These are phyloP conservation scores for Australoheros scitulus DNA, from an alignment of 2,113 vertebrate genomes.

Conservation along the genomic window DNA sequence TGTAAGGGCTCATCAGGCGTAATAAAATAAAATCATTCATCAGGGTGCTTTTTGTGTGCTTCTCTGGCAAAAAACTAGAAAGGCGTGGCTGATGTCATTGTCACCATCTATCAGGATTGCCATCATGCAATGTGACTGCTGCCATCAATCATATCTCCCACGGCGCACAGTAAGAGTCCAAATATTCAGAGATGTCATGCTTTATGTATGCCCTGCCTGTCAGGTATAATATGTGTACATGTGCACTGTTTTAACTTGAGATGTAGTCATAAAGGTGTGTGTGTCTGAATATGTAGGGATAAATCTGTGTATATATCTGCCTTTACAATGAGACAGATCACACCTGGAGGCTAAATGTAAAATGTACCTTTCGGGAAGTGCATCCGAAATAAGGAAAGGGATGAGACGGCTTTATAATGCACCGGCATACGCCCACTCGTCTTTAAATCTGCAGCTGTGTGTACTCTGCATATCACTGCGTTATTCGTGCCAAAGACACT, in stretches of 20 bases:
- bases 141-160: slow-evolving; percentile 53
- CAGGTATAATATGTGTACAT: slow-evolving; percentile 32
- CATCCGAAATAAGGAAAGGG: slow-evolving; percentile 49
- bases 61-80: slow-evolving; percentile 40
- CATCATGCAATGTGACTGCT: slow-evolving; percentile 44
- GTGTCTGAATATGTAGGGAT: neutral
- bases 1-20: slow-evolving; percentile 39
- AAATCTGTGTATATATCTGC: slow-evolving; percentile 10
- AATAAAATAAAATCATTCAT: slow-evolving; percentile 58
- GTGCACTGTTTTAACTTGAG: slow-evolving; percentile 32
- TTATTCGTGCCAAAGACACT: slow-evolving; percentile 33
- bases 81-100: slow-evolving; percentile 50
- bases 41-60: slow-evolving; percentile 25
- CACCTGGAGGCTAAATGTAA: slow-evolving; percentile 44
- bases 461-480: slow-evolving; percentile 33
- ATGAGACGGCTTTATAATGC: slow-evolving; percentile 54
- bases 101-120: slow-evolving; percentile 60
- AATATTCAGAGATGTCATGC: slow-evolving; percentile 35
- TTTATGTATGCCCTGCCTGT: slow-evolving; percentile 32
- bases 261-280: slow-evolving; percentile 1
- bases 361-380: slow-evolving; percentile 41
- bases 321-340: slow-evolving; percentile 51
- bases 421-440: slow-evolving; percentile 2
- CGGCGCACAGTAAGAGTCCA: slow-evolving; percentile 20
- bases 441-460: slow-evolving; percentile 25